Conservation (phyloP, 2,113 vertebrate genomes). For the Phocoena sinus region DNA sequence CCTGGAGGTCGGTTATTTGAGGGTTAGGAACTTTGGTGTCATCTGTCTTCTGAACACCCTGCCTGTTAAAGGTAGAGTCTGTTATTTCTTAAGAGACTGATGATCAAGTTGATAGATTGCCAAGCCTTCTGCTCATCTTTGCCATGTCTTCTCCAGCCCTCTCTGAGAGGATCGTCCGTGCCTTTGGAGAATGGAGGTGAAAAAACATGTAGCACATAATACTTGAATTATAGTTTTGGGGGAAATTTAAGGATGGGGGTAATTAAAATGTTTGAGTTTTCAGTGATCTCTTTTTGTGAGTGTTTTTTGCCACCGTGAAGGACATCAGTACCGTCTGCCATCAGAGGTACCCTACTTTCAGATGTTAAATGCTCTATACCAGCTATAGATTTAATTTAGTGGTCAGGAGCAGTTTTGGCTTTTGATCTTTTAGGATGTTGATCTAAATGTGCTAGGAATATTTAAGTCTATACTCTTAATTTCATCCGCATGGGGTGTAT, state of each 20-base stretch:
- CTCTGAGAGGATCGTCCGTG: neutral
- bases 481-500: neutral
- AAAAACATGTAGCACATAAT: neutral
- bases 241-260: neutral
- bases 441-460: neutral
- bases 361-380: accelerated
- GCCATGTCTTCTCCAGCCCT: neutral
- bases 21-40: neutral
- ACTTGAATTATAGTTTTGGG: neutral
- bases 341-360: neutral
- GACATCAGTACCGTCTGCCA: neutral
- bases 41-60: neutral
- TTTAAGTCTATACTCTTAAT: neutral
- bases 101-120: neutral
- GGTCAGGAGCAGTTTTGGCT: neutral
- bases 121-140: neutral
- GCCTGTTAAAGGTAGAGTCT: neutral
- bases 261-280: neutral
- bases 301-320: neutral
- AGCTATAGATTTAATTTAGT: neutral
- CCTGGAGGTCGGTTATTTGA: neutral
- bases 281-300: neutral
- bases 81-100: neutral
- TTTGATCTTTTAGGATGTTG: neutral
- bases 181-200: neutral